These are phyloP conservation scores for Theristicus caerulescens DNA, from an alignment of 2,113 vertebrate genomes.

Conservation along the genomic window DNA sequence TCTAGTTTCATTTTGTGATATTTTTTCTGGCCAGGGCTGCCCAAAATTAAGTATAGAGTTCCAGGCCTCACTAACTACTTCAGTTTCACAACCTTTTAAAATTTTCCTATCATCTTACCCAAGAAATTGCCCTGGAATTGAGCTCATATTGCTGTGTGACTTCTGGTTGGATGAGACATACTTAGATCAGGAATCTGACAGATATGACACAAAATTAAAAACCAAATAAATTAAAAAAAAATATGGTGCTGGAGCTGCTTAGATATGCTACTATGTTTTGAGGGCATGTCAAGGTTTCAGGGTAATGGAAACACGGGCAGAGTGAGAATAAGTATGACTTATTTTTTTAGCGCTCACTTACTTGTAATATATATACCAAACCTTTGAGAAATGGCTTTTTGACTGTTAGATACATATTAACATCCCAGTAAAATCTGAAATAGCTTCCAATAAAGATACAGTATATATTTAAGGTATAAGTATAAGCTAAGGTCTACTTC, in stretches of 20 bases:
- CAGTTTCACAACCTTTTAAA: background rate
- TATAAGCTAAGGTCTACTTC: background rate
- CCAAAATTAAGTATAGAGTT: background rate
- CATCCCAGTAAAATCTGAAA: background rate
- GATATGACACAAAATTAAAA: background rate
- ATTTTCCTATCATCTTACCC: background rate
- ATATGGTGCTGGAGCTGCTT: background rate
- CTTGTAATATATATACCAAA: background rate
- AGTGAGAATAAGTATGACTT: background rate
- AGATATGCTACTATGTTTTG: background rate
- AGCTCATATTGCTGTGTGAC: background rate
- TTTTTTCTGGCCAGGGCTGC: background rate
- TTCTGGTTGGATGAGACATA: background rate
- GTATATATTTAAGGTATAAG: background rate
- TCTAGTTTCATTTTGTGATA: background rate
- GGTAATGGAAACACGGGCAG: background rate
- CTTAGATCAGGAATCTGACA: background rate
- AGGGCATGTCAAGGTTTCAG: background rate
- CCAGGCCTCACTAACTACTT: background rate
- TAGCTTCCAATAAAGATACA: background rate
- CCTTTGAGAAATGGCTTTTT: background rate
- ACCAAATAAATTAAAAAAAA: background rate
- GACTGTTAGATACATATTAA: background rate
- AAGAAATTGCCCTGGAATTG: background rate
- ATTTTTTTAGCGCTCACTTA: background rate